A percentile compares a stretch with the other conserved stretches of the same genome.
phyloP scores from a whole-genome alignment of 2,797 vertebrate genomes.

The Bovichtus diacanthus region DNA sequence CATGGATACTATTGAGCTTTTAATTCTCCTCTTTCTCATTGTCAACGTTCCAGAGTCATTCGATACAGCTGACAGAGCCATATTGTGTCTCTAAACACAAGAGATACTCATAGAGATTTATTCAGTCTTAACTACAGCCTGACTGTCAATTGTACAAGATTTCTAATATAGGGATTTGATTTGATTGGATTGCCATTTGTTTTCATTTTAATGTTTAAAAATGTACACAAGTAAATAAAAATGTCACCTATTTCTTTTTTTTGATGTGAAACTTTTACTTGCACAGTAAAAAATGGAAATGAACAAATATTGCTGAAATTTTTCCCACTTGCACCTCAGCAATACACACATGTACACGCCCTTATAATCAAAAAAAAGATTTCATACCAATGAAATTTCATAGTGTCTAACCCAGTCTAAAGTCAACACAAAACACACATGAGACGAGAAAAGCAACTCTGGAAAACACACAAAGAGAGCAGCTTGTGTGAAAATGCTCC shows the following conservation, averaged over 20 bases:
- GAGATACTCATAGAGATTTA: background rate
- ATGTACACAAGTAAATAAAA: background rate
- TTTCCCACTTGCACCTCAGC: background rate
- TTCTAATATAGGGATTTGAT: background rate
- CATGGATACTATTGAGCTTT: conserved; percentile 28
- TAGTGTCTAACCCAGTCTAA: background rate
- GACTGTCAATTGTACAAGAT: background rate
- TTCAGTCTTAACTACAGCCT: no score
- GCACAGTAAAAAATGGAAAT: background rate
- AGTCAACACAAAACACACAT: conserved; percentile 11
- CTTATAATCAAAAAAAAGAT: conserved; percentile 19
- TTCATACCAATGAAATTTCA: conserved; percentile 1
- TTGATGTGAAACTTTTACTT: background rate
- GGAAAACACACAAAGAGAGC: conserved; percentile 30
- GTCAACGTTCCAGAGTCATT: conserved; percentile 17
- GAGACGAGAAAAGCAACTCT: conserved; percentile 18
- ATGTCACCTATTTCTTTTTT: background rate
- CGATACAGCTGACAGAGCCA: background rate
- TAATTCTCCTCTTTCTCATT: conserved; percentile 11
- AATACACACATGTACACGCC: background rate
- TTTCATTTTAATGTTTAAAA: background rate
- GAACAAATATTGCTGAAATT: background rate
- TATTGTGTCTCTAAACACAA: conserved; percentile 1
- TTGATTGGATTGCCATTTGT: background rate
- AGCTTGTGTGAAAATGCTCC: conserved; percentile 8